phyloP scores from a whole-genome alignment of 2,888 invertebrate species.

The Eugnorisma glareosa region DNA sequence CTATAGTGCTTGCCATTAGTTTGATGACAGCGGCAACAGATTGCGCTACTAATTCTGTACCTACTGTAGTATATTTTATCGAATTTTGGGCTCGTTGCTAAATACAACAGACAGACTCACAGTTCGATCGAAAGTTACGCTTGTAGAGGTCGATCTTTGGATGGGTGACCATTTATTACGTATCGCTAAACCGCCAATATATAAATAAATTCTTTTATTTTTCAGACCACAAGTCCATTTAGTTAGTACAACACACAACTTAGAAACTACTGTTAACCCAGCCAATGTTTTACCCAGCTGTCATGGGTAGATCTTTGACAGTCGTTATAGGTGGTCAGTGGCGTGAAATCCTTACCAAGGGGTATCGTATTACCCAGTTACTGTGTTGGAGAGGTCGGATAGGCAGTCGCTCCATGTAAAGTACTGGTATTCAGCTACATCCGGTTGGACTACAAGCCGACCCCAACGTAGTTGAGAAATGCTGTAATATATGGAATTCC shows the following conservation, averaged over 20 bases:
- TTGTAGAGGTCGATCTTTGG: background rate
- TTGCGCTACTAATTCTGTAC: constrained; percentile 5
- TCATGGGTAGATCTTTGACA: background rate
- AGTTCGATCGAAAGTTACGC: background rate
- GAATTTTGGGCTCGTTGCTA: background rate
- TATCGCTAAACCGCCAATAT: background rate
- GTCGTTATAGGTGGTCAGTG: background rate
- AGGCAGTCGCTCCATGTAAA: background rate
- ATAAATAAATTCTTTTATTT: too few species aligned
- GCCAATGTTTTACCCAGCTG: too few species aligned
- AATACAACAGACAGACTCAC: too few species aligned
- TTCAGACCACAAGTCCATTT: too few species aligned
- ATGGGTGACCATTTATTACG: background rate
- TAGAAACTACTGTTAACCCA: too few species aligned
- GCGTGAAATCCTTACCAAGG: background rate
- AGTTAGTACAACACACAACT: too few species aligned
- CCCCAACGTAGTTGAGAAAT: background rate
- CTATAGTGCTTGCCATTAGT: constrained; percentile 7
- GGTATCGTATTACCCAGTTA: background rate
- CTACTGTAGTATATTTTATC: background rate
- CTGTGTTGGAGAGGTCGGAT: background rate
- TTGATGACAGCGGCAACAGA: constrained; percentile 7
- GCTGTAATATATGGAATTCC: background rate
- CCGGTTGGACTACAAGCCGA: background rate
- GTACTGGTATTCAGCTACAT: background rate